Conservation (phyloP, 1,140 invertebrate genomes). For the Euwallacea fornicatus region DNA sequence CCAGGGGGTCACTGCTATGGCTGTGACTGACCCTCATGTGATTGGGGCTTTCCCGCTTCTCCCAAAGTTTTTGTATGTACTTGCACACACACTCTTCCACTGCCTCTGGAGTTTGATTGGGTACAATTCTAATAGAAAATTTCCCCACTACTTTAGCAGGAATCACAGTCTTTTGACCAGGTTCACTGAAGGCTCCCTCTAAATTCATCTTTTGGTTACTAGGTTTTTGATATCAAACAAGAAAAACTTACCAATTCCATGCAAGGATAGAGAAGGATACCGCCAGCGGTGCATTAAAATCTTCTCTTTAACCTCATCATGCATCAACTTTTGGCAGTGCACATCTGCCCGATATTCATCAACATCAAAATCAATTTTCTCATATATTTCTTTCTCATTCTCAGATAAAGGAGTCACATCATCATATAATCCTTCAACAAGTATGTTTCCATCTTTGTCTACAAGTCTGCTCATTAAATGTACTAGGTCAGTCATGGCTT, state of each 20-base stretch:
- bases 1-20: not conserved
- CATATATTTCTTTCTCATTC: slow-evolving; percentile 78
- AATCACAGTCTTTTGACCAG: slow-evolving; percentile 94
- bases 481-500: slow-evolving; percentile 88
- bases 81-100: slow-evolving; percentile 73
- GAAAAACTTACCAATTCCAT: slow-evolving; percentile 62
- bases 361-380: slow-evolving; percentile 88
- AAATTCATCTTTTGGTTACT: not conserved
- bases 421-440: slow-evolving; percentile 78
- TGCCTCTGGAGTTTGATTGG: slow-evolving; percentile 81
- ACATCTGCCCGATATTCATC: slow-evolving; percentile 76
- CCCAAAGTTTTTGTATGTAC: slow-evolving; percentile 75
- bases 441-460: slow-evolving; percentile 81
- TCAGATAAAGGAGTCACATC: slow-evolving; percentile 64
- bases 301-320: slow-evolving; percentile 74
- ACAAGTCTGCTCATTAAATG: slow-evolving; percentile 81
- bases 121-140: slow-evolving; percentile 94
- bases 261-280: slow-evolving; percentile 85
- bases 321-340: slow-evolving; percentile 70
- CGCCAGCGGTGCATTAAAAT: slow-evolving; percentile 90
- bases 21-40: slow-evolving; percentile 68
- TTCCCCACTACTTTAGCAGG: slow-evolving; percentile 94
- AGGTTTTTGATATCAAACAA: not conserved
- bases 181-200: slow-evolving; percentile 88
- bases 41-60: slow-evolving; percentile 80